phyloP scores from a whole-genome alignment of 2,888 invertebrate species.

The Platypus cylindrus region DNA sequence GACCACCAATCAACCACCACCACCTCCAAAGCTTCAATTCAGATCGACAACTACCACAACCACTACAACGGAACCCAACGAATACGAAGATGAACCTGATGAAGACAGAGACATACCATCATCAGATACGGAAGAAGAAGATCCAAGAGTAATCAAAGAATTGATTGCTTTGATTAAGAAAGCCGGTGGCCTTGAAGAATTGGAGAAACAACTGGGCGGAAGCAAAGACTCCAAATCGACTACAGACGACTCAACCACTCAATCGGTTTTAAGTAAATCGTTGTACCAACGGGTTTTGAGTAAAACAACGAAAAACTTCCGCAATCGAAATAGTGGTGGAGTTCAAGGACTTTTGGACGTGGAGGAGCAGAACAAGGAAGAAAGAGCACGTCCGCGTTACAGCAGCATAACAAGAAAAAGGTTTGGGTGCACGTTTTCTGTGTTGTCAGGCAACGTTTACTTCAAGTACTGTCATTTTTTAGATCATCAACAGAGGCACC shows the following conservation, averaged over 20 bases:
- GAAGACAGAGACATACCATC: constrained; percentile 40
- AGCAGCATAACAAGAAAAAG: constrained; percentile 30
- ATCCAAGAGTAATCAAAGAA: constrained; percentile 69
- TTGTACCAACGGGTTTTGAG: constrained; percentile 63
- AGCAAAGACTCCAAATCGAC: constrained; percentile 25
- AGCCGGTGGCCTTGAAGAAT: constrained; percentile 74
- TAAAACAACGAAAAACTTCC: constrained; percentile 24
- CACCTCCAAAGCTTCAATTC: too few species aligned
- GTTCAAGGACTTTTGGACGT: constrained; percentile 40
- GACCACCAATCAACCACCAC: constrained; percentile 30
- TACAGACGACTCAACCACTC: constrained; percentile 40
- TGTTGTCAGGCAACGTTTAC: too few species aligned
- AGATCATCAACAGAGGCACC: neutral
- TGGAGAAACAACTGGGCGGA: constrained; percentile 58
- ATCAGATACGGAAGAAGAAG: constrained; percentile 40
- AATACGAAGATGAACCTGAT: constrained; percentile 21
- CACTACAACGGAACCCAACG: constrained; percentile 28
- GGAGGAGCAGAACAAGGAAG: constrained; percentile 28
- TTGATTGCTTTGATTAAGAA: constrained; percentile 72
- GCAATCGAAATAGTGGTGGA: constrained; percentile 42
- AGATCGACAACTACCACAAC: constrained; percentile 26
- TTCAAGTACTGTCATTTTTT: neutral
- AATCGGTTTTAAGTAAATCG: constrained; percentile 57
- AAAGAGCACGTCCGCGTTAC: constrained; percentile 36
- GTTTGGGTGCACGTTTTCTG: too few species aligned